Conservation (phyloP, 2,888 invertebrate species). For the Folsomia candida region DNA sequence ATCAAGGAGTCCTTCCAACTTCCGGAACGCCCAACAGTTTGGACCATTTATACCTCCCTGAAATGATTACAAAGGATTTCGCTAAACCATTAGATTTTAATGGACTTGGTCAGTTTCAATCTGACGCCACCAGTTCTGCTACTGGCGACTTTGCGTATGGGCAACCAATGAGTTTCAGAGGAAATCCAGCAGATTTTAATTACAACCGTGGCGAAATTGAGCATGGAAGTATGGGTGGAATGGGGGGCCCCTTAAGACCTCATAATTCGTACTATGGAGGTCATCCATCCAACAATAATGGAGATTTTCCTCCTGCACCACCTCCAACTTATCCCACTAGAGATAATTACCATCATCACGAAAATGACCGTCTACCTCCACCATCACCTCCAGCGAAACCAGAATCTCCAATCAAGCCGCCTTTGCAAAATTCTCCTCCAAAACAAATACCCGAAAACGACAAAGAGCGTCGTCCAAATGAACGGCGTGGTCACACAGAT, state of each 20-base stretch:
- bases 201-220: neutral
- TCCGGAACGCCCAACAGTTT: constrained; percentile 14
- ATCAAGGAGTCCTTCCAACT: neutral
- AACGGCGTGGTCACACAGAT: neutral
- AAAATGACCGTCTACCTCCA: neutral
- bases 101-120: neutral
- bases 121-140: too few species aligned
- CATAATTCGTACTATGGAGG: neutral
- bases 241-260: neutral
- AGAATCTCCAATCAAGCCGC: neutral
- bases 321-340: neutral
- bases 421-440: neutral
- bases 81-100: constrained; percentile 10
- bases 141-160: neutral
- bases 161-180: neutral
- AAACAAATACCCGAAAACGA: neutral
- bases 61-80: constrained; percentile 1
- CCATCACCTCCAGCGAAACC: neutral
- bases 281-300: neutral
- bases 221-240: too few species aligned
- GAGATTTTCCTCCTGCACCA: neutral
- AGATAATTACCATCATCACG: neutral
- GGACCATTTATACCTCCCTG: constrained; percentile 13
- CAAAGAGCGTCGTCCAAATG: neutral
- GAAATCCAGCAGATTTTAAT: constrained; percentile 1